Base-by-base conservation (phyloP, 2,888 invertebrate species). In the Cheilosia variabilis region DNA sequence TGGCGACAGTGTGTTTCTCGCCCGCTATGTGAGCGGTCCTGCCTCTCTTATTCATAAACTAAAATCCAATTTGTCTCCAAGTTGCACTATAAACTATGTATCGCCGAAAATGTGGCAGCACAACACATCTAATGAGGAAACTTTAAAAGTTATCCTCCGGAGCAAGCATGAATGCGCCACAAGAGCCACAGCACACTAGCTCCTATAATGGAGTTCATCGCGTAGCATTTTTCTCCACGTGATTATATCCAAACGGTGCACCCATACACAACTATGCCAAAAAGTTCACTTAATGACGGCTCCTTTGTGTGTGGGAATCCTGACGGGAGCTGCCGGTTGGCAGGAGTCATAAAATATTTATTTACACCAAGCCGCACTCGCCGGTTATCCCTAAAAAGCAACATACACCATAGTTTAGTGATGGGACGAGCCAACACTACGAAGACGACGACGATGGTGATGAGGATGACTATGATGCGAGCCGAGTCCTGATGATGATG, bases 1-100 rank as follows among this genome's bases (percentile, higher is more conserved):
- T 52, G 58, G 22, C 66, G 50, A 43, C 43, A 41, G 13, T 43
- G 31, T 45, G 10, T 66, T 52, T 17, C 45, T 15, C 19, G 10
- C 31, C 10, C 2, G 19, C 58, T 43, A 19, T 53, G 7, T 34
- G 10, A 22, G 43, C 15, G 17, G 63, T 47, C 53, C 2, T 13
- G 34, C 43, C 45, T 52, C 53, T 62, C 57, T 63, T 58, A 65
- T 63, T 78, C 78, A 78, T 65, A 79, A 79, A 72, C 50, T 58
- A 72, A 79, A 79, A 79, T 58, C 78, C 58, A 79, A 79, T 79
- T 79, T 79, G 78, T 79, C 78, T 50, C 72, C 72, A 72, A 65
- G 78, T 60, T 72, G 13, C 45, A 72, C 78, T 71, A 79, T 79
- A 71, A 79, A 79, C 63, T 79, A 79, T 79, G 65, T 72, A 72